Conservation (phyloP, 2,113 vertebrate genomes). For the Antechinus stuartii region DNA sequence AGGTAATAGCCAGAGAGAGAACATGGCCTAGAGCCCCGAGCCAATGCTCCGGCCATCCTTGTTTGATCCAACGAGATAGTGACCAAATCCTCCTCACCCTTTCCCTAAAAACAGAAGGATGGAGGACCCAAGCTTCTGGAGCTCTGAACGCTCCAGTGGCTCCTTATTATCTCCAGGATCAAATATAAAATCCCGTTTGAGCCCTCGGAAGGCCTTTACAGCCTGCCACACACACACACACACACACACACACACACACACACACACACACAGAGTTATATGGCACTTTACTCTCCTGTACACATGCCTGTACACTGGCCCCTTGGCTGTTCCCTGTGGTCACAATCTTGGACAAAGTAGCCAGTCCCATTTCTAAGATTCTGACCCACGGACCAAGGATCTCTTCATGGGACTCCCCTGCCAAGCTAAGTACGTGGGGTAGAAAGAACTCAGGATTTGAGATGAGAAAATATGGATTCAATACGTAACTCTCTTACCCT, state of each 20-base stretch:
- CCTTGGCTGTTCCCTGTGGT: not conserved
- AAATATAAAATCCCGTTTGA: not conserved
- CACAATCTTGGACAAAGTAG: not conserved
- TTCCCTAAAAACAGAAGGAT: not conserved
- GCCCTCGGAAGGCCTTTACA: not conserved
- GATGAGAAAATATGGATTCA: not conserved
- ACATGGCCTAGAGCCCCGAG: not conserved
- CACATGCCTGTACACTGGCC: not conserved
- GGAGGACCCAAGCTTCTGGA: not conserved
- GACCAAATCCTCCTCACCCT: not conserved
- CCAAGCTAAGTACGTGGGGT: not conserved
- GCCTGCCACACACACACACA: not conserved
- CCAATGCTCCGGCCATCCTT: not conserved
- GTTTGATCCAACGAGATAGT: not conserved
- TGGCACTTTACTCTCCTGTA: not conserved
- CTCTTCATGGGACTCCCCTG: not conserved
- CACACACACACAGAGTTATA: not conserved
- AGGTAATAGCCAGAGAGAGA: not conserved
- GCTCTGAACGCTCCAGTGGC: not conserved
- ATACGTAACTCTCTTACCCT: not conserved
- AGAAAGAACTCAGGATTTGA: not conserved
- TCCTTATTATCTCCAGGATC: not conserved
- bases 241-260: not conserved
- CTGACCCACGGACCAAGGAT: not conserved
- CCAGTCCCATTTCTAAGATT: not conserved